Evolutionary conservation across 2,113 vertebrate genomes (phyloP).

Genomic region (Setophaga kirtlandii): DNA sequence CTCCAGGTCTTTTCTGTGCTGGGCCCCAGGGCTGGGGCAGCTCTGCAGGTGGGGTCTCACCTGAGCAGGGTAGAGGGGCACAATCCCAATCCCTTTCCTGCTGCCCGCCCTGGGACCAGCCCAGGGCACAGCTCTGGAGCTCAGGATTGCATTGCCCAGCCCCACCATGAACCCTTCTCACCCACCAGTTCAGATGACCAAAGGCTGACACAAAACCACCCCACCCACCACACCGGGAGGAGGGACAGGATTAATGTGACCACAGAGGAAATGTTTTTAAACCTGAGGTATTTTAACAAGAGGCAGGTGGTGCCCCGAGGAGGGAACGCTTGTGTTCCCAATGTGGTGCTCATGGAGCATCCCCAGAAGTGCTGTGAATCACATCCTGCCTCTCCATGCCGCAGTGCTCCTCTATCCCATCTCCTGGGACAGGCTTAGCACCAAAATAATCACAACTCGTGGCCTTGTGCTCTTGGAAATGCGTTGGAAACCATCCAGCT

Average conservation of each 20-base stretch:
- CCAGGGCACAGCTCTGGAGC: not conserved
- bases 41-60: not conserved
- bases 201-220: not conserved
- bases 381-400: not conserved
- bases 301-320: not conserved
- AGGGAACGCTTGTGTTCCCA: not conserved
- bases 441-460: not conserved
- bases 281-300: not conserved
- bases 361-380: not conserved
- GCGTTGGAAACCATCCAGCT: not conserved
- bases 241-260: accelerated
- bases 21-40: not conserved
- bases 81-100: not conserved
- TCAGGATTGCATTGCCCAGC: not conserved
- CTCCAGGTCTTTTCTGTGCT: accelerated
- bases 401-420: not conserved
- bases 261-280: not conserved
- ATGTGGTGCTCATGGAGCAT: accelerated
- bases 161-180: not conserved
- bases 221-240: accelerated
- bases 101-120: not conserved
- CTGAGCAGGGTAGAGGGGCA: not conserved
- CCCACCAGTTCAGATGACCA: not conserved
- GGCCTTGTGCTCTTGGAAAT: not conserved
- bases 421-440: not conserved